These are phyloP conservation scores for Rhineura floridana DNA, from an alignment of 2,113 vertebrate genomes.

Conservation along the genomic window DNA sequence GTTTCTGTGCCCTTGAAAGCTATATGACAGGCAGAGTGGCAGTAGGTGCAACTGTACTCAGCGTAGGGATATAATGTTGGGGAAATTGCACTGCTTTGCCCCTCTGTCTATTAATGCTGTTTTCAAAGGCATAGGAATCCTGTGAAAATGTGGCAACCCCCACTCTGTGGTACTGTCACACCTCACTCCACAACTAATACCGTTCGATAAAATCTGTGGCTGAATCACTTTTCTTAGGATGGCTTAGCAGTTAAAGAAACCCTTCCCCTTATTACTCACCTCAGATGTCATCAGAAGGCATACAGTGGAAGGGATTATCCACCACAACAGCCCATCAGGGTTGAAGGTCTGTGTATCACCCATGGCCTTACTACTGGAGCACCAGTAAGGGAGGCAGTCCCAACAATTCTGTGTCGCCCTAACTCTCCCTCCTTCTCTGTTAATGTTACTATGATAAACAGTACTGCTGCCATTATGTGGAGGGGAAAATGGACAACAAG, in stretches of 20 bases:
- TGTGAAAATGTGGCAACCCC: background rate
- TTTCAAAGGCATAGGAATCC: background rate
- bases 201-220: background rate
- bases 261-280: background rate
- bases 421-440: background rate
- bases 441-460: background rate
- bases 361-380: background rate
- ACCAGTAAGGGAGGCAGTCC: background rate
- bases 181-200: background rate
- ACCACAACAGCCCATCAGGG: background rate
- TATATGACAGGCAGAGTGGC: background rate
- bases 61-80: background rate
- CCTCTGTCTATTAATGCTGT: background rate
- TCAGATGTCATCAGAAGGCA: background rate
- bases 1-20: background rate
- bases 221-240: background rate
- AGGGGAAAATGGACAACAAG: no score
- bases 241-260: background rate
- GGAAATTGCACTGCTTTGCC: background rate
- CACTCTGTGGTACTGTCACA: background rate
- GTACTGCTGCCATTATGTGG: background rate
- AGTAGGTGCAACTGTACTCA: background rate
- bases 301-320: background rate
- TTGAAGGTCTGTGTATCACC: background rate
- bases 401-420: background rate